Conservation (phyloP, 2,797 vertebrate genomes). For the Rhynchotus rufescens region DNA sequence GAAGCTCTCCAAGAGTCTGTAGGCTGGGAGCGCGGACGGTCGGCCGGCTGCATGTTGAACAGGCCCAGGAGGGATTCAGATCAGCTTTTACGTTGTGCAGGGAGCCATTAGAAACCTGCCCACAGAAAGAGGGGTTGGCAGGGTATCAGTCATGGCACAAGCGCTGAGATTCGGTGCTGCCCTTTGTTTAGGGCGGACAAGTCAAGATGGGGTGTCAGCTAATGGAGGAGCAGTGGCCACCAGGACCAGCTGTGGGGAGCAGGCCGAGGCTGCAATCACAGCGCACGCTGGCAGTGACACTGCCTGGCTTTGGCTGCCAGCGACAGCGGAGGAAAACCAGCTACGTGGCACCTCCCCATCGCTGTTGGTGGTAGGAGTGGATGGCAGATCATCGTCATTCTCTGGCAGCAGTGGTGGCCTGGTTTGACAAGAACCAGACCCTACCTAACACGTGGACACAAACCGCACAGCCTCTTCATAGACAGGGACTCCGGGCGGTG, state of each 20-base stretch:
- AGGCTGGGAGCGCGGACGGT: not conserved
- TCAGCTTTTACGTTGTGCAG: not conserved
- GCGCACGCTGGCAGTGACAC: too few relatives aligned
- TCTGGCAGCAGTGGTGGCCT: not conserved
- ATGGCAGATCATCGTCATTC: not conserved
- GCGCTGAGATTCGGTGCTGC: too few relatives aligned
- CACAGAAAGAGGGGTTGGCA: not conserved
- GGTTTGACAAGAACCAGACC: not conserved
- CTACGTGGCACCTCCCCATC: not conserved
- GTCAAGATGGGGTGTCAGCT: not conserved
- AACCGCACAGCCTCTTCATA: fast-evolving
- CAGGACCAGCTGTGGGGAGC: too few relatives aligned
- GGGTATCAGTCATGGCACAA: not conserved
- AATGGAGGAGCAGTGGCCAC: not conserved
- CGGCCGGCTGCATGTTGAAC: too few relatives aligned
- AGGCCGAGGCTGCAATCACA: not conserved
- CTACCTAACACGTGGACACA: not conserved
- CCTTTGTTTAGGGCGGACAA: too few relatives aligned
- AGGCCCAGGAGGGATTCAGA: not conserved
- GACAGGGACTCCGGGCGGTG: not conserved
- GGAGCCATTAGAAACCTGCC: not conserved
- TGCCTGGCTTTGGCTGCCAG: too few relatives aligned
- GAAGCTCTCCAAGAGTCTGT: not conserved
- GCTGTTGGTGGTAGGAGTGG: not conserved
- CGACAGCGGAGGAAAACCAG: not conserved